Conservation (phyloP, 2,888 invertebrate genomes). For the Dyspetes luteomarginatus region DNA sequence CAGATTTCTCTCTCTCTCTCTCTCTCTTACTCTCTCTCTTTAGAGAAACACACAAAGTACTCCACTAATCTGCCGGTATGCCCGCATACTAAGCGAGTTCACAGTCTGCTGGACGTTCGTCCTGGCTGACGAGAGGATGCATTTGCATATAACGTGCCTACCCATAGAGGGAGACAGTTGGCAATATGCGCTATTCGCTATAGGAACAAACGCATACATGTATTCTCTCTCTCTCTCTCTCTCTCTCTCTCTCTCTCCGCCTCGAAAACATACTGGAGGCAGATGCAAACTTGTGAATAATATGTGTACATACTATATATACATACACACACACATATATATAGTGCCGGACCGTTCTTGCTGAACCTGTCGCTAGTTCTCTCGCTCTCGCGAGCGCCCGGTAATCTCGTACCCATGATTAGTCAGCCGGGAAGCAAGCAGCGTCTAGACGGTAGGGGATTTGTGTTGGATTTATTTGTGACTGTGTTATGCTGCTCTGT, state of each 20-base stretch:
- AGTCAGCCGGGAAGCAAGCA: slow-evolving; percentile 76
- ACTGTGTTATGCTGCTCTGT: slow-evolving; percentile 70
- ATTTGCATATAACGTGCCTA: slow-evolving; percentile 59
- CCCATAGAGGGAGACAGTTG: slow-evolving; percentile 25
- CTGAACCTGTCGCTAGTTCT: slow-evolving; percentile 44
- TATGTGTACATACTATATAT: slow-evolving; percentile 33
- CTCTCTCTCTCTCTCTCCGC: slow-evolving; percentile 1
- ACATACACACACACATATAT: too few relatives aligned
- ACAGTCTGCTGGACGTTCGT: slow-evolving; percentile 59
- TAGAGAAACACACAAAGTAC: slow-evolving; percentile 52
- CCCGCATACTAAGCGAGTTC: slow-evolving; percentile 65
- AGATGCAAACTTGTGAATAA: slow-evolving; percentile 57
- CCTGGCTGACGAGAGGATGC: slow-evolving; percentile 58
- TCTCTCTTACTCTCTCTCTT: not conserved
- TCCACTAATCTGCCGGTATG: slow-evolving; percentile 66
- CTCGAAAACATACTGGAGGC: slow-evolving; percentile 36
- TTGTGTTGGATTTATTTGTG: slow-evolving; percentile 81
- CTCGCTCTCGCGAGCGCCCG: slow-evolving; percentile 49
- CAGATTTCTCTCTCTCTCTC: slow-evolving; percentile 7
- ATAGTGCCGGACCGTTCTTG: slow-evolving; percentile 31
- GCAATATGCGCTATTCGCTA: slow-evolving; percentile 39
- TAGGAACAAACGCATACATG: slow-evolving; percentile 29
- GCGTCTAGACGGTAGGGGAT: slow-evolving; percentile 79
- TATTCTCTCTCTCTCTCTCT: slow-evolving; percentile 9
- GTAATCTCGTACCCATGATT: slow-evolving; percentile 77